These are phyloP conservation scores for Aricia agestis DNA, from an alignment of 1,140 invertebrate species.

Conservation along the genomic window DNA sequence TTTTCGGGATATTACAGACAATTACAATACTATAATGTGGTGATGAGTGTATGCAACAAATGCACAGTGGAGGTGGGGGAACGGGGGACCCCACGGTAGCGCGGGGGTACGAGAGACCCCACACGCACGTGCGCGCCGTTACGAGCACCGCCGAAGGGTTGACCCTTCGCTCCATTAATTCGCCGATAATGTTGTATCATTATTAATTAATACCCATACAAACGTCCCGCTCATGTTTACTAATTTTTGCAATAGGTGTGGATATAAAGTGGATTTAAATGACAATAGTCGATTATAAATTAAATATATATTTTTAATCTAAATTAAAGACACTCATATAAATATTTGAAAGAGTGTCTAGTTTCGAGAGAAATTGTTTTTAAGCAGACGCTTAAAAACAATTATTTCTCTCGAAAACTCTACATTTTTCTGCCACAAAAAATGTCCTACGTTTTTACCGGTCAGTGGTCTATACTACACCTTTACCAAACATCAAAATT, in stretches of 20 bases:
- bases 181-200: slow-evolving; percentile 26
- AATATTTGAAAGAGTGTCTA: no score
- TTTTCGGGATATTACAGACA: background rate
- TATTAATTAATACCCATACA: slow-evolving; percentile 20
- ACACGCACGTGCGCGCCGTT: slow-evolving; percentile 60
- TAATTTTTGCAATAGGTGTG: background rate
- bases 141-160: slow-evolving; percentile 50
- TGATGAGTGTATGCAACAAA: background rate
- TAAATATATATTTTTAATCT: no score
- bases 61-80: slow-evolving; percentile 19
- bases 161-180: slow-evolving; percentile 49
- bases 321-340: no score
- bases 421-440: no score
- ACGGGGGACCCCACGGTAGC: slow-evolving; percentile 32
- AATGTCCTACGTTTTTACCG: no score
- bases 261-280: no score
- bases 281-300: no score
- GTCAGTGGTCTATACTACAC: no score
- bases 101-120: slow-evolving; percentile 31
- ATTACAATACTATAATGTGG: background rate
- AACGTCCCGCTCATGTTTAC: background rate
- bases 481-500: no score
- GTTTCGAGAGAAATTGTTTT: no score
- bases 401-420: no score
- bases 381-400: no score